A percentile compares a stretch with the other conserved stretches of the same genome.
Evolutionary conservation across 2,113 vertebrate genomes (phyloP).

Genomic region (Phrynocephalus versicolor): DNA sequence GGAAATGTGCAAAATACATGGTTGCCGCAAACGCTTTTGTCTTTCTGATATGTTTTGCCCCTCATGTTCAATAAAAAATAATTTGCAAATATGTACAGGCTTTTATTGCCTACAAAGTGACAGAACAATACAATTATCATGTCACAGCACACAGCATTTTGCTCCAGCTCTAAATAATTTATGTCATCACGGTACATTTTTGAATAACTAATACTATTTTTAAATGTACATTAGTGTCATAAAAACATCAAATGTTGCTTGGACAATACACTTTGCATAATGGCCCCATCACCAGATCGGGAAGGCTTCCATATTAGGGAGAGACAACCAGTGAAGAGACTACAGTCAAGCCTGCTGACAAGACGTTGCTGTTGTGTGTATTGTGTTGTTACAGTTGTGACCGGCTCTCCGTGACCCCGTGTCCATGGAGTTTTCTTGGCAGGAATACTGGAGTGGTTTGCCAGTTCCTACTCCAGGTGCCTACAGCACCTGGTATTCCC

Average conservation of each 20-base stretch:
- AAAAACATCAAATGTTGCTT: neutral
- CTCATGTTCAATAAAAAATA: slow-evolving; percentile 38
- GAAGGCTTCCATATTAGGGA: neutral
- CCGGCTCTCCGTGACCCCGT: too few species aligned
- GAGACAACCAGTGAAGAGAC: neutral
- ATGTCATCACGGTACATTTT: slow-evolving; percentile 42
- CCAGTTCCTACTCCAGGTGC: too few species aligned
- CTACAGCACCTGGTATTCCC: too few species aligned
- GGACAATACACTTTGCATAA: slow-evolving; percentile 18
- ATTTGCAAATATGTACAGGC: slow-evolving; percentile 28
- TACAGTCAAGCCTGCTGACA: neutral
- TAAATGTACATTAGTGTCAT: slow-evolving; percentile 47
- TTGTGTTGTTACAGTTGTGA: too few species aligned
- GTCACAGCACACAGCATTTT: slow-evolving; percentile 41
- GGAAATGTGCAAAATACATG: neutral
- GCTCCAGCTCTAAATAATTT: slow-evolving; percentile 44
- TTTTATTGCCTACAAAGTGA: slow-evolving; percentile 47
- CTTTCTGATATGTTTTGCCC: neutral
- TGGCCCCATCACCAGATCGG: neutral
- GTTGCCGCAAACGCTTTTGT: slow-evolving; percentile 1
- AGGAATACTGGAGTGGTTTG: too few species aligned
- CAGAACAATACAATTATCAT: slow-evolving; percentile 47
- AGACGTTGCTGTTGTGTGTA: slow-evolving; percentile 24
- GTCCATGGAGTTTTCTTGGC: too few species aligned
- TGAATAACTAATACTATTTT: slow-evolving; percentile 46